Conservation (phyloP, 1,140 invertebrate species). For the Drosophila simulans region DNA sequence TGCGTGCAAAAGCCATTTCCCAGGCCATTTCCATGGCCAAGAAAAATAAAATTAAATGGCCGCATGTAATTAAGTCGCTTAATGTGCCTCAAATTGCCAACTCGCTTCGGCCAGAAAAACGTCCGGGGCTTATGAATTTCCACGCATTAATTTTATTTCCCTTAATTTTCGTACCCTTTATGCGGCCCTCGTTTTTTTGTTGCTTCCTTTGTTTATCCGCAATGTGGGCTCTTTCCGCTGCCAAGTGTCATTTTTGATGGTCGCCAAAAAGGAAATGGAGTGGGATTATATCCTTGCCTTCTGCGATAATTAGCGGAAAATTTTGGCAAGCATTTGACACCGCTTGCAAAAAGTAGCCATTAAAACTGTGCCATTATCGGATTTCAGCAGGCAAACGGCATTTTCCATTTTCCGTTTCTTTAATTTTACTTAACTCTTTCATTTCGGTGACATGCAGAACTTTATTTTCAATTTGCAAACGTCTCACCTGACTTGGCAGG, state of each 20-base stretch:
- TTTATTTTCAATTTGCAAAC: conserved; percentile 33
- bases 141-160: conserved; percentile 60
- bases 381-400: conserved; percentile 3
- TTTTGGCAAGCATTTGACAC: conserved; percentile 16
- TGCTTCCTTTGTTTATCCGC: conserved; percentile 34
- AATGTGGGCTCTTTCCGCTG: conserved; percentile 34
- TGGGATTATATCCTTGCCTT: conserved; percentile 5
- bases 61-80: conserved; percentile 63
- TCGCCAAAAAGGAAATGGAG: conserved; percentile 30
- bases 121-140: conserved; percentile 65
- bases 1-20: conserved; percentile 57
- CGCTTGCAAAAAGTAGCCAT: conserved; percentile 24
- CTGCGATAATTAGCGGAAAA: conserved; percentile 50
- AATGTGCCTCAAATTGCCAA: conserved; percentile 52
- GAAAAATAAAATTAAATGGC: conserved; percentile 66
- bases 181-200: conserved; percentile 10
- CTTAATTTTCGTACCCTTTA: conserved; percentile 50
- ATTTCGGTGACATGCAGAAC: conserved; percentile 14
- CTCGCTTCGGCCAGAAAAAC: conserved; percentile 24
- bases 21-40: conserved; percentile 26
- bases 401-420: background rate
- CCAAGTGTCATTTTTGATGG: conserved; percentile 46
- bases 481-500: conserved; percentile 32
- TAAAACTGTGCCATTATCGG: conserved; percentile 23
- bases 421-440: background rate